Conservation (phyloP, 2,113 vertebrate genomes). For the Nothoprocta perdicaria region DNA sequence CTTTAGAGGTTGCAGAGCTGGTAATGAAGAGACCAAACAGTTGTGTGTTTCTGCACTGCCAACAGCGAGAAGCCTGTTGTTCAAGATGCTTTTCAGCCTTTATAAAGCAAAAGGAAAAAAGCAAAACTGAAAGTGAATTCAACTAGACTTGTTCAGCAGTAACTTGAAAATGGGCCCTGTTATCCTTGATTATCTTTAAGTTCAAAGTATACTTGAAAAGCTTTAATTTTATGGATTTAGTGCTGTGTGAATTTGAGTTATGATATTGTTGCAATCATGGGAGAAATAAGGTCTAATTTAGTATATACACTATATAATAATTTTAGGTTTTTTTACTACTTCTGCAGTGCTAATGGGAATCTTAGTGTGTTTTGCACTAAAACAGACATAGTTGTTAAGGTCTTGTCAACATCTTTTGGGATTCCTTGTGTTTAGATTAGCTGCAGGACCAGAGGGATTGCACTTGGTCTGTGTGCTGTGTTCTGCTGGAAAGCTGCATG, state of each 20-base stretch:
- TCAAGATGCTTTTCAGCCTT: neutral
- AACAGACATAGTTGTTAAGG: neutral
- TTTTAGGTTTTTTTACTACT: neutral
- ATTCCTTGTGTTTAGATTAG: neutral
- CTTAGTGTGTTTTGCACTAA: neutral
- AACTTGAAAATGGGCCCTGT: neutral
- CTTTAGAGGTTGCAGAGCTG: neutral
- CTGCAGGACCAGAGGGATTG: neutral
- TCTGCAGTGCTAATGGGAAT: neutral
- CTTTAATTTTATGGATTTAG: neutral
- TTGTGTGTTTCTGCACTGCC: neutral
- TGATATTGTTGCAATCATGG: neutral
- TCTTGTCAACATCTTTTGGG: neutral
- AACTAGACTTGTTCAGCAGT: neutral
- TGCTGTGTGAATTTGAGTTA: neutral
- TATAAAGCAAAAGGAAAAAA: neutral
- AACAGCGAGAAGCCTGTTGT: neutral
- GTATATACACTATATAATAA: neutral
- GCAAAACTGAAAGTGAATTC: neutral
- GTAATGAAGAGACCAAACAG: neutral
- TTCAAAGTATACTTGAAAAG: neutral
- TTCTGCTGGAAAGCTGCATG: neutral
- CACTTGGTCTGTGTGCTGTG: accelerated
- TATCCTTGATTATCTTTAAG: neutral
- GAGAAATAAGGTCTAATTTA: neutral